These are phyloP conservation scores for Ceratosolen fusciceps DNA, from an alignment of 1,140 invertebrate genomes.

Conservation along the genomic window DNA sequence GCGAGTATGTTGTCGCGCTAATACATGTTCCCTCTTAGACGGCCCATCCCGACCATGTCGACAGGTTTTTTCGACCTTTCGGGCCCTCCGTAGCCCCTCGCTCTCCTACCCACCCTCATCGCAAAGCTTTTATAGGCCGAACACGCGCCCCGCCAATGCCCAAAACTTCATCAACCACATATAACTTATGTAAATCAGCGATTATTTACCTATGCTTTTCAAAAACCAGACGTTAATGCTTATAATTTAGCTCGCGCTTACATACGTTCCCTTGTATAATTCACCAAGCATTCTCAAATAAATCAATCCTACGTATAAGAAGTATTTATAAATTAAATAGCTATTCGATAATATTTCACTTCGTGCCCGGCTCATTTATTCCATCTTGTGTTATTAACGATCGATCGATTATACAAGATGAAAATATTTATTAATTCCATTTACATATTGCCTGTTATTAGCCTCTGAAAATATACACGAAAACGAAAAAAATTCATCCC, in stretches of 20 bases:
- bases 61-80: no score
- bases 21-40: constrained; percentile 35
- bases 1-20: constrained; percentile 24
- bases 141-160: not conserved
- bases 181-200: constrained; percentile 1
- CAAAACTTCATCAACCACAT: not conserved
- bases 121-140: not conserved
- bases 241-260: not conserved
- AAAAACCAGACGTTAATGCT: constrained; percentile 16
- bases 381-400: not conserved
- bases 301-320: not conserved
- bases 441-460: not conserved
- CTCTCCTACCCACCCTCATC: not conserved
- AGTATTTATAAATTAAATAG: not conserved
- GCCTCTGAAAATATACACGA: not conserved
- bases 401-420: not conserved
- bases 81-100: not conserved
- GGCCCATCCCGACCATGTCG: not conserved
- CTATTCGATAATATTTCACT: not conserved
- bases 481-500: not conserved
- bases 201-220: not conserved
- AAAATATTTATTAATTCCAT: not conserved
- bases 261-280: not conserved
- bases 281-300: not conserved
- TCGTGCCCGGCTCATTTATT: not conserved